A percentile compares a stretch with the other conserved stretches of the same genome.
Evolutionary conservation across 2,113 vertebrate species (phyloP).

Genomic region (rabbit (Oryctolagus cuniculus)): mOryCun1.1 NC_091441.1:90120501-90121000

Average conservation of each 20-base stretch:
- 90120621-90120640: no score
- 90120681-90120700: no score
- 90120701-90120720: no score
- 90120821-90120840: not conserved
- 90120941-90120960: not conserved
- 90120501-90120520: no score
- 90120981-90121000: not conserved
- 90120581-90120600: no score
- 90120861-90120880: constrained; percentile 29
- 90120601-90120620: no score
- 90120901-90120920: not conserved
- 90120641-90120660: no score
- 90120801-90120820: not conserved
- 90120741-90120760: not conserved
- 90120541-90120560: no score
- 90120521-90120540: no score
- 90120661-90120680: no score
- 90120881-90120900: not conserved
- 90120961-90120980: not conserved
- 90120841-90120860: constrained; percentile 12
- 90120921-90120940: not conserved
- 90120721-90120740: not conserved
- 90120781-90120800: not conserved
- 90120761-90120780: not conserved
- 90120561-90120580: no score